Percentiles rank a stretch among this genome's conserved stretches.
Conservation (phyloP, 1,140 invertebrate genomes). For the Tenebrio molitor region DNA sequence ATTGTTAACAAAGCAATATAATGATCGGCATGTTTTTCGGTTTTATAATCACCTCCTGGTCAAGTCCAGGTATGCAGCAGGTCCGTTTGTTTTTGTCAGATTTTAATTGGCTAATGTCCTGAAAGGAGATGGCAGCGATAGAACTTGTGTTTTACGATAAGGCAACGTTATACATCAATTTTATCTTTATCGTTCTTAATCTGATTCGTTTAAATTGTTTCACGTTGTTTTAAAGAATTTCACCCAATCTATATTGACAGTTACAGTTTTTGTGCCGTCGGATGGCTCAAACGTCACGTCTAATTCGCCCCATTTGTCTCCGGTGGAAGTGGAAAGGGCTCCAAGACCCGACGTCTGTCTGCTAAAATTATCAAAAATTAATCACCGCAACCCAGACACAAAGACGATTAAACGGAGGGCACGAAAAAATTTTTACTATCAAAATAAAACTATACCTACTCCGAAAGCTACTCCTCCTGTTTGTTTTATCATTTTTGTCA, state of each 20-base stretch:
- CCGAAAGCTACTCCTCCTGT: no score
- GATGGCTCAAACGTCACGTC: neutral
- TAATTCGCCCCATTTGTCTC: conserved; percentile 3
- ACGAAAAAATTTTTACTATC: no score
- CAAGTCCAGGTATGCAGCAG: conserved; percentile 35
- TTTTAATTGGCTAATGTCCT: conserved; percentile 39
- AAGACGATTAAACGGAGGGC: no score
- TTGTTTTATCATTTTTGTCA: no score
- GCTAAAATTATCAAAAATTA: no score
- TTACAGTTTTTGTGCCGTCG: conserved; percentile 9
- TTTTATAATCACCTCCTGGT: conserved; percentile 41
- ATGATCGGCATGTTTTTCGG: conserved; percentile 46
- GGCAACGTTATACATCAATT: conserved; percentile 33
- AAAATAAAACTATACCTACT: no score
- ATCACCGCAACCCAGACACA: no score
- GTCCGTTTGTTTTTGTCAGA: conserved; percentile 45
- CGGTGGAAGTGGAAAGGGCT: no score
- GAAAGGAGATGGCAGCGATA: conserved; percentile 23
- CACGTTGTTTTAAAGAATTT: conserved; percentile 15
- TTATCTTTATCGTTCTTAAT: conserved; percentile 30
- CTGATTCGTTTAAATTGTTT: conserved; percentile 36
- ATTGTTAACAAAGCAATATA: conserved; percentile 45
- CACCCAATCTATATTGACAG: conserved; percentile 24
- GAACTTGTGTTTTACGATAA: conserved; percentile 37
- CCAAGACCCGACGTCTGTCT: no score